phyloP scores from a whole-genome alignment of 2,113 vertebrate genomes.

The Passer montanus region DNA sequence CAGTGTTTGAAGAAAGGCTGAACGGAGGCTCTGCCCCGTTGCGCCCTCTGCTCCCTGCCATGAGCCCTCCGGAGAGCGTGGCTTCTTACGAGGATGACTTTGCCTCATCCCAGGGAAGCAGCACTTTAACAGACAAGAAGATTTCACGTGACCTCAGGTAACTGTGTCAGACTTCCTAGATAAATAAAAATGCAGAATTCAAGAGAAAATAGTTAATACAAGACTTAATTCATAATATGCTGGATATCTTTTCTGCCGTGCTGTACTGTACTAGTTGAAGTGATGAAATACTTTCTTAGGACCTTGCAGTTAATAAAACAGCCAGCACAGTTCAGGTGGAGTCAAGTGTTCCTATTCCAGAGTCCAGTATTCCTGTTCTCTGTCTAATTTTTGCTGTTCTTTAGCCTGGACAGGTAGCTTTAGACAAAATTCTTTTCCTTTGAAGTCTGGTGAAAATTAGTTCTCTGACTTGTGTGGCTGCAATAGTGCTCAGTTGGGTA shows the following conservation, averaged over 20 bases:
- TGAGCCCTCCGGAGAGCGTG: slow-evolving; percentile 71
- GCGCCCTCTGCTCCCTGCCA: slow-evolving; percentile 61
- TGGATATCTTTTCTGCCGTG: neutral
- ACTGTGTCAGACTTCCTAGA: neutral
- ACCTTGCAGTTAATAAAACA: neutral
- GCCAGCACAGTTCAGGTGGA: neutral
- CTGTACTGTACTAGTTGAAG: neutral
- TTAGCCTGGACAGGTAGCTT: neutral
- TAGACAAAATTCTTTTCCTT: neutral
- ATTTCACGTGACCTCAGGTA: slow-evolving; percentile 81
- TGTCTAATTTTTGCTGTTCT: neutral
- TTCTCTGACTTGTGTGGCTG: neutral
- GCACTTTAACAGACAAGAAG: slow-evolving; percentile 76
- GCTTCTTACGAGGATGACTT: slow-evolving; percentile 90
- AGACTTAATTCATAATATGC: neutral
- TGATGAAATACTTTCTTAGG: neutral
- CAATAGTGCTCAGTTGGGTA: neutral
- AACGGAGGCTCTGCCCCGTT: slow-evolving; percentile 64
- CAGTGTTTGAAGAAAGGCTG: slow-evolving; percentile 77
- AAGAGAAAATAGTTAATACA: neutral
- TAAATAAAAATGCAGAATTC: neutral
- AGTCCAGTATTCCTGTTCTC: neutral
- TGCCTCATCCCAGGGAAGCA: slow-evolving; percentile 80
- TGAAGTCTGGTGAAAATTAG: neutral
- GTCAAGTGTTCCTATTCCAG: neutral